Conservation (phyloP, 2,888 invertebrate genomes). For the Disparrhopalites patrizii region DNA sequence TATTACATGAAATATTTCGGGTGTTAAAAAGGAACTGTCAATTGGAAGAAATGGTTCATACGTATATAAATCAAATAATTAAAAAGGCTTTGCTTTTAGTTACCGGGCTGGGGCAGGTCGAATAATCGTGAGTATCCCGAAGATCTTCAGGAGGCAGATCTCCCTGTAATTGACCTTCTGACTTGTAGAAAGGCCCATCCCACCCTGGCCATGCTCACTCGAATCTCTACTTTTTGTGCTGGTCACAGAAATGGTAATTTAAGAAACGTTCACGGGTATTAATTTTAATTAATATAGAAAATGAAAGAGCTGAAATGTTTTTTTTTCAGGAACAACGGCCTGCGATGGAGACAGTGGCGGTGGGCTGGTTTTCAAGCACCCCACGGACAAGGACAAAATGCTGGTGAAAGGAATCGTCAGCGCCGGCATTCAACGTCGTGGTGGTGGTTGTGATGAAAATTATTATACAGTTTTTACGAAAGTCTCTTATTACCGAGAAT, state of each 20-base stretch:
- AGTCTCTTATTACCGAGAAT: constrained; percentile 49
- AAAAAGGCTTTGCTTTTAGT: too few species aligned
- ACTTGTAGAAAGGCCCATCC: constrained; percentile 56
- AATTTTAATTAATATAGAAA: not conserved
- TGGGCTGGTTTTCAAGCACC: constrained; percentile 36
- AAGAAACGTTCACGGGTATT: not conserved
- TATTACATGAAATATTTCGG: too few species aligned
- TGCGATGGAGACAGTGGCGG: constrained; percentile 42
- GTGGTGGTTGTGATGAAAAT: constrained; percentile 52
- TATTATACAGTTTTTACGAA: constrained; percentile 56
- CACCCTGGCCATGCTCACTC: constrained; percentile 56
- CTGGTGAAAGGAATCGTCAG: constrained; percentile 30
- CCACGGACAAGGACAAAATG: constrained; percentile 28
- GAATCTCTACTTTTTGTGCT: constrained; percentile 62
- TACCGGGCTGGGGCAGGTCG: constrained; percentile 45
- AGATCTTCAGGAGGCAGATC: constrained; percentile 55
- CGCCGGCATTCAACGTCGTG: constrained; percentile 50
- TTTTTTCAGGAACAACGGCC: constrained; percentile 27
- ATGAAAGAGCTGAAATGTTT: not conserved
- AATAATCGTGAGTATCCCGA: constrained; percentile 52
- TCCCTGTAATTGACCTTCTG: constrained; percentile 56
- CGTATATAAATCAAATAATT: too few species aligned
- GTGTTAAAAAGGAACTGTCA: too few species aligned
- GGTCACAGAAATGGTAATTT: constrained; percentile 57
- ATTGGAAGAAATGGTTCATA: too few species aligned